These are phyloP conservation scores for Bubo blakistoni DNA, from an alignment of 2,113 vertebrate genomes.

Conservation along the genomic window DNA sequence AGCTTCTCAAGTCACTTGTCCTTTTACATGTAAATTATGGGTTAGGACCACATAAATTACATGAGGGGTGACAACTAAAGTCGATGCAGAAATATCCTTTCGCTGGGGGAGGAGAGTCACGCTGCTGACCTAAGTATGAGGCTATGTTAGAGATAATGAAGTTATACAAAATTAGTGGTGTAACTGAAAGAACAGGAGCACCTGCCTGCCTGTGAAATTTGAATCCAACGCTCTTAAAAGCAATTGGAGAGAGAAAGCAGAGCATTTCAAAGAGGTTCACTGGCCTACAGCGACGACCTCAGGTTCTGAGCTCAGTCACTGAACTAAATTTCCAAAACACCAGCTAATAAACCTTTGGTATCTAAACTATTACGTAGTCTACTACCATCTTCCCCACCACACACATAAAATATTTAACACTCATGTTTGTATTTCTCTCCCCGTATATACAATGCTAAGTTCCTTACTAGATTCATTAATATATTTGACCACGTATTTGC, in stretches of 20 bases:
- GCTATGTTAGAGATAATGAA: background rate
- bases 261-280: background rate
- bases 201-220: background rate
- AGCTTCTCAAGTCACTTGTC: background rate
- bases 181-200: background rate
- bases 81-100: background rate
- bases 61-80: background rate
- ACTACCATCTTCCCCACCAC: background rate
- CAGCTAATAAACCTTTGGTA: background rate
- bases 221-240: background rate
- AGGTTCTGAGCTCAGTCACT: background rate
- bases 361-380: background rate
- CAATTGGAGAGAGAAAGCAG: background rate
- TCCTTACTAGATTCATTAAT: constrained; percentile 46
- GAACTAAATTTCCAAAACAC: background rate
- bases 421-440: background rate
- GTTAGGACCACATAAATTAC: background rate
- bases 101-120: background rate
- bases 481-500: constrained; percentile 51
- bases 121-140: background rate
- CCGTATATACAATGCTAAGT: background rate
- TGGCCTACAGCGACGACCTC: background rate
- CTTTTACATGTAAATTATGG: background rate
- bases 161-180: background rate
- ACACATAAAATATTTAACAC: background rate